phyloP scores from a whole-genome alignment of 2,797 vertebrate species.

The Sylvia borin region DNA sequence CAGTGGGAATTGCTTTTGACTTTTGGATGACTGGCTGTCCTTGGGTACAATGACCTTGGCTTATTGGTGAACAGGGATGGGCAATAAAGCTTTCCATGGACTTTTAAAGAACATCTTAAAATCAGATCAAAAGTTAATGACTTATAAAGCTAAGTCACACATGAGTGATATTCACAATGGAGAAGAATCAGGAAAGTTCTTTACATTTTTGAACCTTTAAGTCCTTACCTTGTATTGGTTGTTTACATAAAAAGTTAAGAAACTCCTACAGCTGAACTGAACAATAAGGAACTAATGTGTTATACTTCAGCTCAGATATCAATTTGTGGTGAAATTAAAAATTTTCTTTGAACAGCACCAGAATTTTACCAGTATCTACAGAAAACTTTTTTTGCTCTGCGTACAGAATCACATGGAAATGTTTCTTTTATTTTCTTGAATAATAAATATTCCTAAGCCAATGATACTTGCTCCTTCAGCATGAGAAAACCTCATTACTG shows the following conservation, averaged over 20 bases:
- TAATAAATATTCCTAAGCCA: not conserved
- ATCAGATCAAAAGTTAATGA: not conserved
- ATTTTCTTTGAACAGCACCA: not conserved
- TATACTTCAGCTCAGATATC: not conserved
- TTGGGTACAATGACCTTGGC: not conserved
- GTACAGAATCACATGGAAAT: not conserved
- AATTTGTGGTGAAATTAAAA: not conserved
- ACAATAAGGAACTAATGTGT: not conserved
- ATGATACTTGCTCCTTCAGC: not conserved
- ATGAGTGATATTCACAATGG: not conserved
- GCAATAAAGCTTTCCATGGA: not conserved
- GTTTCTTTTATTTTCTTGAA: not conserved
- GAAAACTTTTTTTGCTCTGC: not conserved
- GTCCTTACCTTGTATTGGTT: not conserved
- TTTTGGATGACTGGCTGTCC: not conserved
- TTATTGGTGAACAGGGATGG: not conserved
- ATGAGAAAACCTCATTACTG: not conserved
- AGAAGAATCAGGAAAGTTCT: not conserved
- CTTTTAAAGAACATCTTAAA: not conserved
- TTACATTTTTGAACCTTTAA: not conserved
- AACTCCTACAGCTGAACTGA: not conserved
- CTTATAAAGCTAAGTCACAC: not conserved
- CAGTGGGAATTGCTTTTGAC: not conserved
- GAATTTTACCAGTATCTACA: not conserved
- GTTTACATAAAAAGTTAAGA: not conserved